Evolutionary conservation across 2,888 invertebrate genomes (phyloP), one percentile per base, ranked within the genome.

Genomic region (Rhagonycha fulva): DNA sequence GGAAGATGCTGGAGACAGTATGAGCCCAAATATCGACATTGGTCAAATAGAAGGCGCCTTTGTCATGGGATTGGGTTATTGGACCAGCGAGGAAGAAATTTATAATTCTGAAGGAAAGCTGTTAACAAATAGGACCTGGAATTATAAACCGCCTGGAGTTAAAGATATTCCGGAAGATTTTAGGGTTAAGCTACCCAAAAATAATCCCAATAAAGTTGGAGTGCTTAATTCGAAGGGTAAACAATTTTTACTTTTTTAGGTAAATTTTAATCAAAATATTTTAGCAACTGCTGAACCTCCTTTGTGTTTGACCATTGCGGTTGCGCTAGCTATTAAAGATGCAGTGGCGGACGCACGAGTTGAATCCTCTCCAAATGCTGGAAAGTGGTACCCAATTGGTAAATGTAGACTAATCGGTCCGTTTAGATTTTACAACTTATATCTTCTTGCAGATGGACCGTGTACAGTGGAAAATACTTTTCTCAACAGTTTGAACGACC

Each of bases 91-190:
- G 83, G 91, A 94, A 80, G 84, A 94, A 19, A 93, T 92, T 76
- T 92, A 94, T 80, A 88, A 89, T 12, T 76, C 84, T 9, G 92
- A 91, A 10, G 96, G 95, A 0, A 89, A 90, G 80, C 85, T 95
- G 4, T 88, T 94, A 7, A 95, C 95, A 0, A 91, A 93, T 82
- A 90, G 94, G 71, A 95, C 96, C 3, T 96, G 96, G 96, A 94
- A 91, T 69, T 95, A 95, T 83, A 94, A 94, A 82, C 91, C 93
- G 2, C 94, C 95, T 0, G 94, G 94, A 0, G 91, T 92, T 0
- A 94, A 94, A 83, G 95, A 95, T 81, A 94, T 95, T 82, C 95
- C 95, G 0, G 90, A 92, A 23, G 94, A 95, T 85, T 93, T 95
- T 81, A 90, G 94, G 77, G 89, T 95, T 4, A 92, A 92, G 79